Percentiles rank a stretch among this genome's conserved stretches.
Conservation (phyloP, 2,888 invertebrate species). For the Papilio gigon region DNA sequence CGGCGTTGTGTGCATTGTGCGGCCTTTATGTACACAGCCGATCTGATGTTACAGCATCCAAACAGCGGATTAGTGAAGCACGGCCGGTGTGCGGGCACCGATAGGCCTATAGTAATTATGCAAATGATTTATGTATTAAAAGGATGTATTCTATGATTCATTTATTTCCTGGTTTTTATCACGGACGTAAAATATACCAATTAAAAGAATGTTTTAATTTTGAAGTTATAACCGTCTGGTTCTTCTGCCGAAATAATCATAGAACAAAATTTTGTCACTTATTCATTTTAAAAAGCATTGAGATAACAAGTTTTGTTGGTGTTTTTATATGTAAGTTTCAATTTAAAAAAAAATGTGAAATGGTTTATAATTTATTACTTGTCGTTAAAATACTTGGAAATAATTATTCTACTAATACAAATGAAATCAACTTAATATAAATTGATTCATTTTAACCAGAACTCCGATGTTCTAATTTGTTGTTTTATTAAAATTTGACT, state of each 20-base stretch:
- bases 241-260: not conserved
- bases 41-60: constrained; percentile 39
- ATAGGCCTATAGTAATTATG: constrained; percentile 37
- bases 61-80: constrained; percentile 38
- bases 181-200: not conserved
- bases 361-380: no score
- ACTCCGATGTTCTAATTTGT: not conserved
- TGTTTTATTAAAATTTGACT: constrained; percentile 5
- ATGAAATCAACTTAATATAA: no score
- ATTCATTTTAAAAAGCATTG: no score
- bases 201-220: not conserved
- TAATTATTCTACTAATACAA: no score
- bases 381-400: no score
- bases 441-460: no score
- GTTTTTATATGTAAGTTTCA: no score
- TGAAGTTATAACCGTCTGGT: no score
- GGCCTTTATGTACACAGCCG: constrained; percentile 33
- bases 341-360: no score
- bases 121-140: constrained; percentile 33
- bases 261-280: no score
- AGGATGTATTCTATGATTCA: constrained; percentile 15
- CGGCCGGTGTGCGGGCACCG: constrained; percentile 36
- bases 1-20: constrained; percentile 31
- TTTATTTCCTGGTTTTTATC: constrained; percentile 10
- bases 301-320: no score